phyloP scores from a whole-genome alignment of 1,140 invertebrate genomes.

The Drosophila melanica region DNA sequence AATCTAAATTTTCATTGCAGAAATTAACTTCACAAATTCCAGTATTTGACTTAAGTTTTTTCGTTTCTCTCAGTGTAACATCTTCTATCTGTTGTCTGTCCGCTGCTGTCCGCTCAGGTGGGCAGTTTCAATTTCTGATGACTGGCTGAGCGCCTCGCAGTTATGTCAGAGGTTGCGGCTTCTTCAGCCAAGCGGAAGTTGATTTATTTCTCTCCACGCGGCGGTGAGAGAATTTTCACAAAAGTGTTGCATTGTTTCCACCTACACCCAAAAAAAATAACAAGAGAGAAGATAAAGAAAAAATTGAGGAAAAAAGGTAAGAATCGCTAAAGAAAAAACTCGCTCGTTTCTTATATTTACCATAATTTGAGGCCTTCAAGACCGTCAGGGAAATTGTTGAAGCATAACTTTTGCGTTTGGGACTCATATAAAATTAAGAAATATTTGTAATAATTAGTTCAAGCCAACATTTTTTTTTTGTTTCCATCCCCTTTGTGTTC shows the following conservation, averaged over 20 bases:
- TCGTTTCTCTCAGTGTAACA: constrained; percentile 2
- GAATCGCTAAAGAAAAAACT: constrained; percentile 17
- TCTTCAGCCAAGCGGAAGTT: constrained; percentile 72
- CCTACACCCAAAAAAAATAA: constrained; percentile 41
- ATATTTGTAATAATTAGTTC: constrained; percentile 75
- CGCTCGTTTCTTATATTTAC: constrained; percentile 23
- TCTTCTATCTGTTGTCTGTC: constrained; percentile 10
- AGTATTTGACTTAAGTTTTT: no score
- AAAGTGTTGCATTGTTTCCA: constrained; percentile 75
- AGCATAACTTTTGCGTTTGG: constrained; percentile 63
- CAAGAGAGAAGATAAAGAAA: background rate
- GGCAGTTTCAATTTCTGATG: constrained; percentile 63
- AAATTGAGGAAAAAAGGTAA: background rate
- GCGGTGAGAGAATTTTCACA: constrained; percentile 71
- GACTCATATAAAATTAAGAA: constrained; percentile 74
- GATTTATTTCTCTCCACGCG: constrained; percentile 64
- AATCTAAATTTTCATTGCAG: no score
- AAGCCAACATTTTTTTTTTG: constrained; percentile 8
- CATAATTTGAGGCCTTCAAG: constrained; percentile 47
- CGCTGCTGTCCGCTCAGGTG: constrained; percentile 42
- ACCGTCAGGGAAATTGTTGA: constrained; percentile 68
- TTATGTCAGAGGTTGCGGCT: constrained; percentile 63
- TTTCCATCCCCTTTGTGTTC: background rate
- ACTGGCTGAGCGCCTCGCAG: constrained; percentile 65
- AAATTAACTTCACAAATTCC: no score